phyloP scores from a whole-genome alignment of 2,888 invertebrate genomes.

The Nemoura dubitans region DNA sequence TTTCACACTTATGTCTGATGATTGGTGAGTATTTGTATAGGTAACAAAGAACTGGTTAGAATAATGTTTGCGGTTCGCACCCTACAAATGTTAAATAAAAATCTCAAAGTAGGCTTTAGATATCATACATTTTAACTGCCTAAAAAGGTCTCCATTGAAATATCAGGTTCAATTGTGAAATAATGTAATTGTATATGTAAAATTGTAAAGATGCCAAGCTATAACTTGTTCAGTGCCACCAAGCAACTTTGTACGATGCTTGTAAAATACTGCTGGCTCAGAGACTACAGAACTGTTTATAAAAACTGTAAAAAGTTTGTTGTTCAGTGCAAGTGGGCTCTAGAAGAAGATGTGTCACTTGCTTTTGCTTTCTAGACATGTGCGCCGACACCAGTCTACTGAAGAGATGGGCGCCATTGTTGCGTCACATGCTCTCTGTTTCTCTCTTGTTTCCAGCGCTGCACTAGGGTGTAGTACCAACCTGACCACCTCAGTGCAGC shows the following conservation, averaged over 20 bases:
- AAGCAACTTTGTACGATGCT: neutral
- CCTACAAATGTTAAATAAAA: too few relatives aligned
- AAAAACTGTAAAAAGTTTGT: neutral
- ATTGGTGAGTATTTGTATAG: conserved; percentile 10
- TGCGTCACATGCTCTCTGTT: neutral
- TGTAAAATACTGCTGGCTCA: conserved; percentile 15
- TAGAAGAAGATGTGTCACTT: neutral
- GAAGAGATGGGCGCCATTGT: neutral
- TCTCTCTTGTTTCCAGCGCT: conserved; percentile 17
- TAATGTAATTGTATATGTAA: neutral
- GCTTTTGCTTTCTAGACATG: conserved; percentile 38
- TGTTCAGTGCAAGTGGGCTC: neutral
- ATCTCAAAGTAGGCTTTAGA: too few relatives aligned
- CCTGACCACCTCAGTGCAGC: conserved; percentile 10
- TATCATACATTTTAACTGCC: too few relatives aligned
- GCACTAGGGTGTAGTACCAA: conserved; percentile 22
- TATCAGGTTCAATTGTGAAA: too few relatives aligned
- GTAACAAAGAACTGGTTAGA: too few relatives aligned
- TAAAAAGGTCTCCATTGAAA: too few relatives aligned
- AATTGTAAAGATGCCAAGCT: neutral
- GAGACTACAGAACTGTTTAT: neutral
- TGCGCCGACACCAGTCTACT: conserved; percentile 15
- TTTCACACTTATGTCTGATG: conserved; percentile 14
- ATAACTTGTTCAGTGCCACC: neutral
- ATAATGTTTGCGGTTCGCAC: too few relatives aligned